phyloP scores from a whole-genome alignment of 2,113 vertebrate genomes.

The Cebus imitator region DNA sequence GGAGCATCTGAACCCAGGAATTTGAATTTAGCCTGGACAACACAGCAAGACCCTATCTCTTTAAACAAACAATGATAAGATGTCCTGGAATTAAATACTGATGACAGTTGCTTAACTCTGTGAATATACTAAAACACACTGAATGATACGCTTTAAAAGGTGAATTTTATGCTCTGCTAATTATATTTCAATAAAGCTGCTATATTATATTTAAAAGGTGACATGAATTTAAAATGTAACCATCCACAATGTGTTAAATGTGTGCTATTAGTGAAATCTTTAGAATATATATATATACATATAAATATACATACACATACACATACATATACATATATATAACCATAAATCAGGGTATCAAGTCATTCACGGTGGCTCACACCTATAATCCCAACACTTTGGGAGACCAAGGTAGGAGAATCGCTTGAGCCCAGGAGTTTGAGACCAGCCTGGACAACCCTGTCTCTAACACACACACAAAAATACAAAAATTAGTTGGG shows the following conservation, averaged over 20 bases:
- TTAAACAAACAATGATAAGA: background rate
- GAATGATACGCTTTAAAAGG: background rate
- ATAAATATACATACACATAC: no score
- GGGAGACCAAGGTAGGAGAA: no score
- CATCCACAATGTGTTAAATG: background rate
- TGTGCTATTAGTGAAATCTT: background rate
- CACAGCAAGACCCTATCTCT: background rate
- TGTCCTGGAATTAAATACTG: background rate
- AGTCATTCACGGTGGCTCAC: background rate
- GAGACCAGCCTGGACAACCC: no score
- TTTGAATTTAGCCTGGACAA: background rate
- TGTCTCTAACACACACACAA: no score
- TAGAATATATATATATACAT: background rate
- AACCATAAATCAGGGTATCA: background rate
- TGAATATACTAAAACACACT: background rate
- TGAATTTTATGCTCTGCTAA: background rate
- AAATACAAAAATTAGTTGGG: no score
- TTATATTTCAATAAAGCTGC: background rate
- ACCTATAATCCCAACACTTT: no score
- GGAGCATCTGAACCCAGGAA: background rate
- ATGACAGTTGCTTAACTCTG: background rate
- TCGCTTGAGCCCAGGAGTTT: no score
- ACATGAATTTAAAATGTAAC: slow-evolving; percentile 8
- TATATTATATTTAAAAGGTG: background rate
- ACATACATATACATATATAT: no score